Evolutionary conservation across 2,888 invertebrate species (phyloP).

Genomic region (Orthosia incerta): DNA sequence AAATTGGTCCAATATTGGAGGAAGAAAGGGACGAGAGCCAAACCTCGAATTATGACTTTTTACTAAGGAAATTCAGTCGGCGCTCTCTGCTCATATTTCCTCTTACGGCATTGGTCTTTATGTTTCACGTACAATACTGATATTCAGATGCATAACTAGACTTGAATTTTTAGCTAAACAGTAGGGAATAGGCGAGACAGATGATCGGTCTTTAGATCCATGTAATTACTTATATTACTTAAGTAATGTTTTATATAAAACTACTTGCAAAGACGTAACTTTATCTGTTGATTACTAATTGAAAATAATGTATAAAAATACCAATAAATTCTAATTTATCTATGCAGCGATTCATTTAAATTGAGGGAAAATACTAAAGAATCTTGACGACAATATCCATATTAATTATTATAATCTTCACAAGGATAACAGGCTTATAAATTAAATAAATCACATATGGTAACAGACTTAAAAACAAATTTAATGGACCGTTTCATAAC

Average conservation of each 20-base stretch:
- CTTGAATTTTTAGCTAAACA: not conserved
- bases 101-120: no score
- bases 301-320: no score
- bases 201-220: not conserved
- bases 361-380: not conserved
- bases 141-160: no score
- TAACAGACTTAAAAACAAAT: not conserved
- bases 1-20: no score
- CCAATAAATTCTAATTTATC: not conserved
- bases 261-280: not conserved
- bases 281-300: not conserved
- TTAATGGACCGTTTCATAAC: not conserved
- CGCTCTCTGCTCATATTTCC: no score
- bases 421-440: conserved; percentile 28
- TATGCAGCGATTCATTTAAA: not conserved
- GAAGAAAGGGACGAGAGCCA: no score
- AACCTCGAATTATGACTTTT: no score
- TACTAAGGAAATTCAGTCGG: no score
- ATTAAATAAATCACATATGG: conserved; percentile 19
- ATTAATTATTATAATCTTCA: not conserved
- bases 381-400: not conserved
- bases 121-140: no score
- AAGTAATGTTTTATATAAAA: not conserved
- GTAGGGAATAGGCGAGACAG: not conserved
- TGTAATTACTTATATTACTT: not conserved